These are phyloP conservation scores for Oryctolagus cuniculus DNA, from an alignment of 2,113 vertebrate genomes.

Conservation along the genomic window mOryCun1.1 NC_091441.1:87977501-87978000, in stretches of 20 bases:
- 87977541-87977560: not conserved
- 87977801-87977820: slow-evolving; percentile 61
- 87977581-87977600: too few relatives aligned
- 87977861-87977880: slow-evolving; percentile 61
- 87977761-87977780: slow-evolving; percentile 49
- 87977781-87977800: slow-evolving; percentile 47
- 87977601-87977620: rapidly evolving
- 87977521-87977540: not conserved
- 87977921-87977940: slow-evolving; percentile 61
- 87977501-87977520: not conserved
- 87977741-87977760: slow-evolving; percentile 47
- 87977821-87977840: slow-evolving; percentile 55
- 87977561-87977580: not conserved
- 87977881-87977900: slow-evolving; percentile 55
- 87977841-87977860: slow-evolving; percentile 58
- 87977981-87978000: slow-evolving; percentile 33
- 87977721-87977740: not conserved
- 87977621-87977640: not conserved
- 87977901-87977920: slow-evolving; percentile 69
- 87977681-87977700: slow-evolving; percentile 16
- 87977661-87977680: not conserved
- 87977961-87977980: slow-evolving; percentile 47
- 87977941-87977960: slow-evolving; percentile 67
- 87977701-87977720: slow-evolving; percentile 53
- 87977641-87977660: not conserved